These are phyloP conservation scores for Malthinus seriepunctatus DNA, from an alignment of 2,888 invertebrate species.

Conservation along the genomic window DNA sequence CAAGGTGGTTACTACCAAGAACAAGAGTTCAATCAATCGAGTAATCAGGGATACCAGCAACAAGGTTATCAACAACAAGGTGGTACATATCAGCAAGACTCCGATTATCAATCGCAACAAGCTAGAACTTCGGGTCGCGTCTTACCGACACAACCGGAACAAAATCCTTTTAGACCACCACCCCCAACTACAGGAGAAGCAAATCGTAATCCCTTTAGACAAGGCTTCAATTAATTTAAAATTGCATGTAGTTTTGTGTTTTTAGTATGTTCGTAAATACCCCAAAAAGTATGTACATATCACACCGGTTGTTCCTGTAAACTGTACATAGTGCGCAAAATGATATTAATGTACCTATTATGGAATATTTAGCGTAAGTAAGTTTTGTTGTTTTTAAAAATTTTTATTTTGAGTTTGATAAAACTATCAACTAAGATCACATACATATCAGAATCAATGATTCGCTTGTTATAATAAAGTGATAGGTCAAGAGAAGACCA, in stretches of 20 bases:
- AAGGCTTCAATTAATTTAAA: constrained; percentile 63
- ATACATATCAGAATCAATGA: constrained; percentile 57
- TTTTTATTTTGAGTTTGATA: constrained; percentile 29
- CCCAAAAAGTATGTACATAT: constrained; percentile 43
- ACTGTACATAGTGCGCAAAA: constrained; percentile 42
- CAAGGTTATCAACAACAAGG: constrained; percentile 53
- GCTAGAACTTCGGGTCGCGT: constrained; percentile 46
- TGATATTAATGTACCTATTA: constrained; percentile 1
- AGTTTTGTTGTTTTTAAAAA: constrained; percentile 7
- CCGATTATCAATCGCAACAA: constrained; percentile 50
- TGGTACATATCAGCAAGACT: constrained; percentile 31
- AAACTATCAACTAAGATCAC: constrained; percentile 56
- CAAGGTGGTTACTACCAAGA: constrained; percentile 46
- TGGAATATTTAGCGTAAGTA: constrained; percentile 2
- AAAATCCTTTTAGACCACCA: constrained; percentile 53
- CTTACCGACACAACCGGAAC: constrained; percentile 44
- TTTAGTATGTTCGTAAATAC: constrained; percentile 3
- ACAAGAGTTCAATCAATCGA: constrained; percentile 38
- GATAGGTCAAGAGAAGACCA: constrained; percentile 44
- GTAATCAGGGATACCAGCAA: constrained; percentile 49
- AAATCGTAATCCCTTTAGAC: constrained; percentile 78
- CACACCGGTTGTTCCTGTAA: constrained; percentile 49
- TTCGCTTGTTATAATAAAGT: constrained; percentile 50
- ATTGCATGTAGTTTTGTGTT: constrained; percentile 24
- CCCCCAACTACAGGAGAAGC: constrained; percentile 44